These are phyloP conservation scores for Rachycentron canadum DNA, from an alignment of 2,797 vertebrate species.

Conservation along the genomic window DNA sequence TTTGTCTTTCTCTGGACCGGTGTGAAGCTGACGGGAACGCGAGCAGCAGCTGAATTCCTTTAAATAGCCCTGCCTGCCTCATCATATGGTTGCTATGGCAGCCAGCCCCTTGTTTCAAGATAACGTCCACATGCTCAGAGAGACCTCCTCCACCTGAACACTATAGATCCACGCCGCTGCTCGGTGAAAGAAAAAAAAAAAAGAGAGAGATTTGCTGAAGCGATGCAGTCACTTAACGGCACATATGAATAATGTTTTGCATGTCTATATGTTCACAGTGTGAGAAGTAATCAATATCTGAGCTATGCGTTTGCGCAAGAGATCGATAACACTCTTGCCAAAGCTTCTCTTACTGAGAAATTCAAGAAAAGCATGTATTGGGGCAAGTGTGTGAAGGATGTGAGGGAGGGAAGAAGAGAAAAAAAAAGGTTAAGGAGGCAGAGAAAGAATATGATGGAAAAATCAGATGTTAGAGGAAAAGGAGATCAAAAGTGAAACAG, in stretches of 20 bases:
- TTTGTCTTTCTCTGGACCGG: constrained; percentile 76
- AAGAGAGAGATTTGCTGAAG: constrained; percentile 10
- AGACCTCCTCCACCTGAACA: constrained; percentile 74
- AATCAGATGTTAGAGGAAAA: constrained; percentile 37
- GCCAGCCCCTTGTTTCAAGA: constrained; percentile 80
- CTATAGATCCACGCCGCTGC: constrained; percentile 65
- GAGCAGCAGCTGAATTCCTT: constrained; percentile 84
- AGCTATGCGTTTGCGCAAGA: constrained; percentile 17
- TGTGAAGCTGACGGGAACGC: constrained; percentile 72
- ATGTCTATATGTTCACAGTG: constrained; percentile 8
- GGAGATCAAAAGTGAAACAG: constrained; percentile 74
- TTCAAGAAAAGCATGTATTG: constrained; percentile 21
- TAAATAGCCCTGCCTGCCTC: constrained; percentile 84
- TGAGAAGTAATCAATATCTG: constrained; percentile 54
- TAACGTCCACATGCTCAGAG: constrained; percentile 77
- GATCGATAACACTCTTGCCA: constrained; percentile 22
- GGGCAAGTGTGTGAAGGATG: background rate
- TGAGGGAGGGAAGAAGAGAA: background rate
- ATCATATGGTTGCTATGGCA: constrained; percentile 86
- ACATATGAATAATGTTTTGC: constrained; percentile 53
- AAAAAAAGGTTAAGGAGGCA: constrained; percentile 21
- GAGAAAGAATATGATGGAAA: constrained; percentile 28
- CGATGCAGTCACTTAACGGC: constrained; percentile 49
- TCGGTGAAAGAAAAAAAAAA: background rate
- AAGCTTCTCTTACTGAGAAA: constrained; percentile 6